Base-by-base conservation (phyloP, 2,113 vertebrate genomes). In the Ciconia boyciana region DNA sequence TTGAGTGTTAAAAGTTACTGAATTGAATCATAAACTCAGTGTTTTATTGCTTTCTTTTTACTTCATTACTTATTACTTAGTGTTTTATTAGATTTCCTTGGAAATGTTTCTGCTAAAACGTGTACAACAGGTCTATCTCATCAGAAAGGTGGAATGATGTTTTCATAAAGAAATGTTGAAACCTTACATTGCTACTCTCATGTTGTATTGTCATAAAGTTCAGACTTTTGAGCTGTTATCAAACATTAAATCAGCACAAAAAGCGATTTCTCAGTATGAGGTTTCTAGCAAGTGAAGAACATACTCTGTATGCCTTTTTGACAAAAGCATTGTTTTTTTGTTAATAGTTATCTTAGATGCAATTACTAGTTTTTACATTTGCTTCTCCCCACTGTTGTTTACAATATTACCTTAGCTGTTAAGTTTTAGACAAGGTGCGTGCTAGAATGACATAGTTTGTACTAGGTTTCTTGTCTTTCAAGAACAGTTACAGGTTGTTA, bases 211-310 rank as follows among this genome's bases (percentile, higher is more conserved):
- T 74, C 82, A 77, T 62, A 36, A 90, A 65, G 13, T 75, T 93
- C 60, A 62, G 58, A 65, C 19, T 66, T 92, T 14, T 65, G 31
- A 51, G 43, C 71, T 70, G 51, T 81, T 96, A 90, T 48, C 68
- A 86, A 80, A 74, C 18, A 11, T 90, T 91, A 94, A 80, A 96
- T 88, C 76, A 81, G 26, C 57, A 86, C 11, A 78, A 81, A 78
- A 93, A 94, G 54, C 85, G 78, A 52, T 93, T 93, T 96, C 76
- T 95, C 76, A 64, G n/a, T 84, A 51, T 94, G 64, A 86, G 65
- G 6, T 69, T 91, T 83, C 49, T 69, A 61, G 68, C 64, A 93
- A 90, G 54, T 83, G 41, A 93, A 77, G 68, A 80, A 90, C 57
- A 78, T 74, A 12, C 57, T 93, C 43, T 86, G 20, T 74, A 34